Percentiles rank a stretch among this genome's conserved stretches.
Conservation (phyloP, 92 coral and sea anemone genomes). For the Anthopleura xanthogrammica region DNA sequence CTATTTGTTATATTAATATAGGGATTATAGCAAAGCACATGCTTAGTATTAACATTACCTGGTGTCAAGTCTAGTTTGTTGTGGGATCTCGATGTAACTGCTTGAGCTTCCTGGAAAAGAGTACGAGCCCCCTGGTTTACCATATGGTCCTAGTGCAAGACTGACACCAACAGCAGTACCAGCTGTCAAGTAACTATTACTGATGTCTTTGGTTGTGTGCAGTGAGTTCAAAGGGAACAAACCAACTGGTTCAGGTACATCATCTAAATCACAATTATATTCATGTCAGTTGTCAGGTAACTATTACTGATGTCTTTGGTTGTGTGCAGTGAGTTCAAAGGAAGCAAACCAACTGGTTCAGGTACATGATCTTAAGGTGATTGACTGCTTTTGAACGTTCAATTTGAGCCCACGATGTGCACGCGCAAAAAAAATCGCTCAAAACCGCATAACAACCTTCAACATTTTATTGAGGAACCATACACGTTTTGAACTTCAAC, state of each 20-base stretch:
- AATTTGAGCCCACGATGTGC: too few species aligned
- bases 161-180: constrained; percentile 25
- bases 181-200: constrained; percentile 31
- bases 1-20: too few species aligned
- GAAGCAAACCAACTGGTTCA: constrained; percentile 38
- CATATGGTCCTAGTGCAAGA: constrained; percentile 45
- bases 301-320: constrained; percentile 40
- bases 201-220: constrained; percentile 41
- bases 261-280: neutral
- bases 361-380: too few species aligned
- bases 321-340: constrained; percentile 32
- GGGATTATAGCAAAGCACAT: too few species aligned
- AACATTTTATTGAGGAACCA: too few species aligned
- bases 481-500: too few species aligned
- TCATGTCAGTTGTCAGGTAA: constrained; percentile 24
- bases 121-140: constrained; percentile 42
- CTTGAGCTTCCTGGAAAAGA: constrained; percentile 25
- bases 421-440: neutral
- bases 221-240: constrained; percentile 42
- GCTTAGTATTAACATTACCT: neutral
- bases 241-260: constrained; percentile 35
- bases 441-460: too few species aligned
- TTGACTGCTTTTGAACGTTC: too few species aligned
- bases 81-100: constrained; percentile 38
- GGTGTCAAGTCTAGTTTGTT: constrained; percentile 25